phyloP scores from a whole-genome alignment of 2,888 invertebrate species.

The Diloba caeruleocephala region DNA sequence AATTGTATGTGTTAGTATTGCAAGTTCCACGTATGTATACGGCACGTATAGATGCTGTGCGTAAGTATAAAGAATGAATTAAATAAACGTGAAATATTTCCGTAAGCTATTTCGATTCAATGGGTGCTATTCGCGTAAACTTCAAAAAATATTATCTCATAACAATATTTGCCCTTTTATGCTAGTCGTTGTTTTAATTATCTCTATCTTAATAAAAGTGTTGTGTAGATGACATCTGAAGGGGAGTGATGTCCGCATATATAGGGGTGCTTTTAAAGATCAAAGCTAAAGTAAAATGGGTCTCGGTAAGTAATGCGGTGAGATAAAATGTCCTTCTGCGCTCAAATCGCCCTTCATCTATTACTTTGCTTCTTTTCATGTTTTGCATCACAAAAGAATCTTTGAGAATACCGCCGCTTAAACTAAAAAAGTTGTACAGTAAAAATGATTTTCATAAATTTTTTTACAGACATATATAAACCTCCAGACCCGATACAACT shows the following conservation, averaged over 20 bases:
- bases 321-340: conserved; percentile 46
- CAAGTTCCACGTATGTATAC: too few relatives aligned
- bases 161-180: conserved; percentile 12
- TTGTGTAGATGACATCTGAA: conserved; percentile 48
- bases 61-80: too few relatives aligned
- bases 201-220: conserved; percentile 37
- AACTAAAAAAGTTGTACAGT: conserved; percentile 5
- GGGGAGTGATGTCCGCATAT: conserved; percentile 38
- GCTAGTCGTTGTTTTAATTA: conserved; percentile 27
- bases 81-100: too few relatives aligned
- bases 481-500: too few relatives aligned
- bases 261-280: conserved; percentile 58
- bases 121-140: too few relatives aligned
- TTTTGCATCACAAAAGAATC: conserved; percentile 4
- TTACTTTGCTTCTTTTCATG: conserved; percentile 11
- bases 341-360: conserved; percentile 41
- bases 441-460: background rate
- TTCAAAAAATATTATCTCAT: too few relatives aligned
- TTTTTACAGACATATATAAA: too few relatives aligned
- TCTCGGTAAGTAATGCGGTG: conserved; percentile 47
- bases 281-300: conserved; percentile 59
- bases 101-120: too few relatives aligned
- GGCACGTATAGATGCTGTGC: too few relatives aligned
- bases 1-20: too few relatives aligned
- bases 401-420: conserved; percentile 8